Conservation (phyloP, 2,113 vertebrate genomes). For the Panurus biarmicus region DNA sequence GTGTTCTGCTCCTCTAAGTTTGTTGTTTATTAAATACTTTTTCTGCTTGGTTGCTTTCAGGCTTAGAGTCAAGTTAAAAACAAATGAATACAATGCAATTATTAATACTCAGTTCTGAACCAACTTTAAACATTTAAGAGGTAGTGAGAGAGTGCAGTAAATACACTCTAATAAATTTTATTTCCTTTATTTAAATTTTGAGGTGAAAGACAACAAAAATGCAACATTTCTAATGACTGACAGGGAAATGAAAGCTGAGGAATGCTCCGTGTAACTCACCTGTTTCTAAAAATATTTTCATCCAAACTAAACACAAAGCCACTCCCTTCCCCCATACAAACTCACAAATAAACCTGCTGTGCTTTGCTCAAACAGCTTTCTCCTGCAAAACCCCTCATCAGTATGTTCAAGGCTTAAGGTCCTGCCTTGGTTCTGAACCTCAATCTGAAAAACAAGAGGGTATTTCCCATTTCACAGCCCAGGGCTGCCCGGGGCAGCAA, state of each 20-base stretch:
- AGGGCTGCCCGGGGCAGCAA: background rate
- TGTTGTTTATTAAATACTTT: conserved; percentile 28
- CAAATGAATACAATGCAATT: background rate
- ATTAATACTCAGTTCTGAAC: background rate
- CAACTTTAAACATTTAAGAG: background rate
- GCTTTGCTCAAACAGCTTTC: background rate
- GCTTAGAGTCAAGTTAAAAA: conserved; percentile 14
- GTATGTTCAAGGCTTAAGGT: background rate
- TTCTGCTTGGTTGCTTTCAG: conserved; percentile 22
- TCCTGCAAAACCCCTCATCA: background rate
- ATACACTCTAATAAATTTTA: background rate
- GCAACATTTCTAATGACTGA: background rate
- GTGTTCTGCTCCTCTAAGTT: conserved; percentile 4
- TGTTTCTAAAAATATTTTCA: background rate
- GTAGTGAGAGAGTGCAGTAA: fast-evolving
- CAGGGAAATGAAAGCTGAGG: background rate
- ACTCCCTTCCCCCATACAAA: background rate
- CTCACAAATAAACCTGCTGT: fast-evolving
- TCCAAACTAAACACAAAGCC: background rate
- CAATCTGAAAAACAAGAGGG: background rate
- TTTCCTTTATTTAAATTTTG: background rate
- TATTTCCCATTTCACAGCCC: background rate
- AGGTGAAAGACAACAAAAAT: background rate
- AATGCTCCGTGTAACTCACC: background rate
- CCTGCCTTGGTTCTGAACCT: background rate